Percentiles rank a stretch among this genome's conserved stretches.
Conservation (phyloP, 37 sponge, comb jelly and placozoan genomes). For the Hormiphora californensis region DNA sequence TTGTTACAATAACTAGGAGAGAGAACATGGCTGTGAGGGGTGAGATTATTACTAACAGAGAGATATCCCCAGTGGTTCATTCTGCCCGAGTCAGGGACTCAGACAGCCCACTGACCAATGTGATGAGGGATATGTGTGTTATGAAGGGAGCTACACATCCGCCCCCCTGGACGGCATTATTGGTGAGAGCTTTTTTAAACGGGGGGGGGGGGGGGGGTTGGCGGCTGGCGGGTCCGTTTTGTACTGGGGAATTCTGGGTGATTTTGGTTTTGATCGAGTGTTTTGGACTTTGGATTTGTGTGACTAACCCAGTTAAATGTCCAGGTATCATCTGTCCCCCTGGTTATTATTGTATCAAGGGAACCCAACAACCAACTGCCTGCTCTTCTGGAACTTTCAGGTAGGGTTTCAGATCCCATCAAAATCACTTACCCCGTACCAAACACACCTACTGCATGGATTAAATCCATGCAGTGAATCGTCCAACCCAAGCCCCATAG, state of each 20-base stretch:
- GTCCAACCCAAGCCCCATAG: too few relatives aligned
- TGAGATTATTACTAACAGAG: too few relatives aligned
- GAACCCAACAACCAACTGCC: neutral
- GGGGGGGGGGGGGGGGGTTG: neutral
- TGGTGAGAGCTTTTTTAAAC: neutral
- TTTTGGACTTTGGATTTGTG: too few relatives aligned
- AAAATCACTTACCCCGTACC: too few relatives aligned
- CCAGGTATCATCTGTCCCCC: neutral
- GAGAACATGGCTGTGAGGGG: too few relatives aligned
- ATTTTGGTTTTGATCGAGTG: too few relatives aligned
- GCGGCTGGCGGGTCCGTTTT: neutral
- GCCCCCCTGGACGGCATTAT: neutral
- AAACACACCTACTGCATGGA: too few relatives aligned
- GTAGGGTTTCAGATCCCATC: too few relatives aligned
- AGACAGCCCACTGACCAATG: neutral
- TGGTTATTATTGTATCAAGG: neutral
- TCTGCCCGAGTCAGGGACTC: conserved; percentile 7
- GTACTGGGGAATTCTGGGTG: neutral
- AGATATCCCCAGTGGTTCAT: neutral
- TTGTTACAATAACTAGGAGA: too few relatives aligned
- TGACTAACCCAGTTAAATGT: too few relatives aligned
- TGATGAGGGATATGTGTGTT: neutral
- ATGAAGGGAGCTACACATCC: neutral
- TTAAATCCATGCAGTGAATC: too few relatives aligned
- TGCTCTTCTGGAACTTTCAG: neutral